phyloP scores from a whole-genome alignment of 2,888 invertebrate species.

The Rhagonycha lutea region DNA sequence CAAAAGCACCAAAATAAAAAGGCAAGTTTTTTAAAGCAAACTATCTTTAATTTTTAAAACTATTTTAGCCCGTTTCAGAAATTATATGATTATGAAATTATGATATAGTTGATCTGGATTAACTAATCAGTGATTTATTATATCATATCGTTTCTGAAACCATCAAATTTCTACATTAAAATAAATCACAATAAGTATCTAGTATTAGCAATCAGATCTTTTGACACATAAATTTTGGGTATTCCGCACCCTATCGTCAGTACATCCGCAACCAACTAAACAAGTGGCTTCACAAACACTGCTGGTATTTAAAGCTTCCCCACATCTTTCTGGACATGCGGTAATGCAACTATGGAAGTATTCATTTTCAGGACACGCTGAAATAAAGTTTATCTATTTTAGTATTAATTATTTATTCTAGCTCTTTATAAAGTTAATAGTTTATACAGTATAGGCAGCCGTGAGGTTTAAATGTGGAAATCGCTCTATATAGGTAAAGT shows the following conservation, averaged over 20 bases:
- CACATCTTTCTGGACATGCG: not conserved
- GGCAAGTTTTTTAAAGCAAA: too few relatives aligned
- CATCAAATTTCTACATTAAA: not conserved
- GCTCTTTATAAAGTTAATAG: too few relatives aligned
- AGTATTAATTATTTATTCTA: not conserved
- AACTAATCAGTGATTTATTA: too few relatives aligned
- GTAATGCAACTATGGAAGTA: not conserved
- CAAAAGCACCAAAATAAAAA: too few relatives aligned
- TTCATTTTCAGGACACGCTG: slow-evolving; percentile 5
- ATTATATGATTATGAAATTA: too few relatives aligned
- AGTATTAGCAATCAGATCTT: not conserved
- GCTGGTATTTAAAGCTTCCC: not conserved
- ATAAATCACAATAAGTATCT: not conserved
- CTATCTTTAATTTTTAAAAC: too few relatives aligned
- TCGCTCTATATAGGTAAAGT: too few relatives aligned
- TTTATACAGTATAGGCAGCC: too few relatives aligned
- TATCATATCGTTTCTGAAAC: too few relatives aligned
- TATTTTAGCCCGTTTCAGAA: too few relatives aligned
- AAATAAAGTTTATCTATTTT: not conserved
- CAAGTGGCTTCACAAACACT: not conserved
- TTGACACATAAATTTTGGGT: not conserved
- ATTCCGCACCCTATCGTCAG: not conserved
- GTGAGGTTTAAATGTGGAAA: too few relatives aligned
- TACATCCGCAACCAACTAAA: slow-evolving; percentile 2
- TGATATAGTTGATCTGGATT: too few relatives aligned